These are phyloP conservation scores for Patella caerulea DNA, from an alignment of 2,888 invertebrate species.

Conservation along the genomic window DNA sequence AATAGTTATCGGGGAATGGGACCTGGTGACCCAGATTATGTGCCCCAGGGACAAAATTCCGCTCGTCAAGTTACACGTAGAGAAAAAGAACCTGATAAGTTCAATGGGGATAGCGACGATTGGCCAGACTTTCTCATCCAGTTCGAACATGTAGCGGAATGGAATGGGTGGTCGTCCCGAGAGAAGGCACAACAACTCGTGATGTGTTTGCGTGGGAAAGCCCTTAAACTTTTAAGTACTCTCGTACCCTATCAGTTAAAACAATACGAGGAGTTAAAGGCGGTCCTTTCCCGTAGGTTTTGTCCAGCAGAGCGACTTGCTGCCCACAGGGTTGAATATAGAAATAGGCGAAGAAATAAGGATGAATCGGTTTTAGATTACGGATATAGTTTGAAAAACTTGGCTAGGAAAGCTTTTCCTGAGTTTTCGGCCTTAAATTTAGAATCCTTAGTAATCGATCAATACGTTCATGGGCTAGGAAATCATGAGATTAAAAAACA, in stretches of 20 bases:
- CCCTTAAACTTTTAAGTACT: constrained; percentile 13
- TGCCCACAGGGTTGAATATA: not conserved
- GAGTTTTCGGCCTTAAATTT: not conserved
- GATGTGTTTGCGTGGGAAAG: constrained; percentile 18
- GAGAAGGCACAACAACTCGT: constrained; percentile 24
- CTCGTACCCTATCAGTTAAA: constrained; percentile 6
- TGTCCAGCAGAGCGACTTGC: not conserved
- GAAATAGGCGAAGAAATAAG: not conserved
- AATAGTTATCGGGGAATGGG: too few relatives aligned
- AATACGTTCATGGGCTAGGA: not conserved
- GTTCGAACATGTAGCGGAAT: constrained; percentile 40
- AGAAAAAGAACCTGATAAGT: constrained; percentile 39
- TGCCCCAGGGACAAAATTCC: too few relatives aligned
- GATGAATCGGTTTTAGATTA: constrained; percentile 9
- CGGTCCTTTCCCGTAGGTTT: not conserved
- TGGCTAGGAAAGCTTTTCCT: constrained; percentile 6
- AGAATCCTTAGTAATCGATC: not conserved
- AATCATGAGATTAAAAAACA: constrained; percentile 9
- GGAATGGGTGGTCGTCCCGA: constrained; percentile 34
- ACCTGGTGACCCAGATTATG: too few relatives aligned
- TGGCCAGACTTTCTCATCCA: constrained; percentile 40
- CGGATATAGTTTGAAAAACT: constrained; percentile 3
- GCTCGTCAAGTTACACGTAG: constrained; percentile 10
- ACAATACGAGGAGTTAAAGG: constrained; percentile 8
- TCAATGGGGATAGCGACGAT: constrained; percentile 34